Conservation (phyloP, 2,888 invertebrate species). For the Entomobrya multifasciata region DNA sequence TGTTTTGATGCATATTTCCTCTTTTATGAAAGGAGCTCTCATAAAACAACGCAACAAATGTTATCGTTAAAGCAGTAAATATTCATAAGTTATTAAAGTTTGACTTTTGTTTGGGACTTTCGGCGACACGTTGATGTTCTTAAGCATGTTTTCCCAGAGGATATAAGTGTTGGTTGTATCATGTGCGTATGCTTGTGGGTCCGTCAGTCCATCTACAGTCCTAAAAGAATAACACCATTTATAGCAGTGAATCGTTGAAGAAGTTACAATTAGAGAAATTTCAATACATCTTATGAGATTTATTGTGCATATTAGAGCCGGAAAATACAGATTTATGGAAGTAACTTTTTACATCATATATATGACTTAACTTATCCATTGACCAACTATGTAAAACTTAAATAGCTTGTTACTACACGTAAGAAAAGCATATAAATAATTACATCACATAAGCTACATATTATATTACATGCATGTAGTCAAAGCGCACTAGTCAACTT, state of each 20-base stretch:
- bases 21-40: not conserved
- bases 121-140: constrained; percentile 53
- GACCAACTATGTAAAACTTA: constrained; percentile 11
- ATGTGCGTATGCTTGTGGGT: too few species aligned
- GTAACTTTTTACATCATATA: constrained; percentile 1
- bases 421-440: not conserved
- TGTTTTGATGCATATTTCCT: constrained; percentile 61
- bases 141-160: too few species aligned
- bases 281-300: too few species aligned
- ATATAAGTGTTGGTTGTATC: too few species aligned
- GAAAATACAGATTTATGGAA: constrained; percentile 37
- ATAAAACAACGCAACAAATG: not conserved
- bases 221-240: too few species aligned
- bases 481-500: not conserved
- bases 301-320: constrained; percentile 55
- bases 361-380: not conserved
- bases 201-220: too few species aligned
- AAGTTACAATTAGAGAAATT: too few species aligned
- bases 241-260: too few species aligned
- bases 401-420: constrained; percentile 2
- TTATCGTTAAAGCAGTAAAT: constrained; percentile 34
- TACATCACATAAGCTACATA: too few species aligned
- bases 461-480: too few species aligned
- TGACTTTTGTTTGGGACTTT: constrained; percentile 60
- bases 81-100: constrained; percentile 35